Evolutionary conservation across 2,888 invertebrate species (phyloP), one percentile per base, ranked within the genome.

Genomic region (Prenolepis imparis): DNA sequence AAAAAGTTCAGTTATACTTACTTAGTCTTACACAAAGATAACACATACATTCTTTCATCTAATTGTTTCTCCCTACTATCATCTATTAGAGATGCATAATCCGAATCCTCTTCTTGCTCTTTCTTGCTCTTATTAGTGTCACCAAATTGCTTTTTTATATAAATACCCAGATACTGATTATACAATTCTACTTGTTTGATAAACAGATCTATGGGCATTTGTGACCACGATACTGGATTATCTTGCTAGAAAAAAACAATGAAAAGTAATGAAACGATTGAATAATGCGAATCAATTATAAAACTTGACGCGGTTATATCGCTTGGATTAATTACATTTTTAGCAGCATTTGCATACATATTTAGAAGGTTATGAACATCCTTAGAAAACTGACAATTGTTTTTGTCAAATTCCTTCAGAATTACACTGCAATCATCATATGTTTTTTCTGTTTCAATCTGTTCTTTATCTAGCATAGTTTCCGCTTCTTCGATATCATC

Each of bases 141-240:
- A 74, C 88, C 91, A 73, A 94, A 93, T 57, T 93, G 90, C 36
- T 88, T 91, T 85, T 92, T 94, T 66, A 93, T 90, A 44, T 93
- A 90, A 57, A 91, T 83, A 52, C 87, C 88, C 12, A 94, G 84
- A 82, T 93, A 93, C 72, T 92, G 91, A 64, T 89, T 91, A 48
- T 94, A 93, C 15, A 93, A 88, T 82, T 94, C 92, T 63, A 94
- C 87, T 81, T 94, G 93, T 83, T 93, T 94, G 39, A 91, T 88
- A 57, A 93, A 94, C 15, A 90, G 83, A 67, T 94, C 92, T 15
- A 94, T 80, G 44, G 94, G 94, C 88, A 94, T 89, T 88, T 94
- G 94, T 1, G 92, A 92, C 94, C 94, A 94, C 3, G 92, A 81
- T n/a, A 92, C 86, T n/a, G 90, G 85, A 9, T 84, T 59, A 36